Evolutionary conservation across 2,113 vertebrate genomes (phyloP).

Genomic region (Thymallus thymallus): DNA sequence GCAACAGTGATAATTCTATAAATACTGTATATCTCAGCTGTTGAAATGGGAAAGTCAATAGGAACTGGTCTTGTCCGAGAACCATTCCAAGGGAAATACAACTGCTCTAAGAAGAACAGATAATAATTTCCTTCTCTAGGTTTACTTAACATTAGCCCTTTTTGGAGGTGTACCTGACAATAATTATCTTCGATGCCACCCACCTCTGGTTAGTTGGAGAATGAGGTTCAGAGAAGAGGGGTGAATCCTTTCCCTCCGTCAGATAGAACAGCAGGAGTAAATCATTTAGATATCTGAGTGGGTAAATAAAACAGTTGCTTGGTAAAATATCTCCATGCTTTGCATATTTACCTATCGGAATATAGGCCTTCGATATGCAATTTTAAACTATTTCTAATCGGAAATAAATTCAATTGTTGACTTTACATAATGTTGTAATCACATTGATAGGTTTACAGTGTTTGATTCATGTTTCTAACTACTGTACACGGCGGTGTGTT

Average conservation of each 20-base stretch:
- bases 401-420: not conserved
- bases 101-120: slow-evolving; percentile 50
- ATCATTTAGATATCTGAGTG: no score
- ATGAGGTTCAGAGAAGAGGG: not conserved
- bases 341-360: no score
- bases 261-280: no score
- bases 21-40: slow-evolving; percentile 18
- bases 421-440: not conserved
- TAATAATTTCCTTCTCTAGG: slow-evolving; percentile 39
- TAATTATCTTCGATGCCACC: not conserved
- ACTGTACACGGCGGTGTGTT: slow-evolving; percentile 1
- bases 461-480: slow-evolving; percentile 36
- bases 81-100: slow-evolving; percentile 39
- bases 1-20: slow-evolving; percentile 29
- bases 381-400: no score
- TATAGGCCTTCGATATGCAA: no score
- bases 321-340: not conserved
- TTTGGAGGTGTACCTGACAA: slow-evolving; percentile 5
- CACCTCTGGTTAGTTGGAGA: not conserved
- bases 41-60: slow-evolving; percentile 25
- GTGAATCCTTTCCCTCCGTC: not conserved
- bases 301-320: not conserved
- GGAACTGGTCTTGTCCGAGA: slow-evolving; percentile 27
- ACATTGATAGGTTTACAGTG: slow-evolving; percentile 3
- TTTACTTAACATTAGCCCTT: slow-evolving; percentile 40